Percentiles rank a stretch among this genome's conserved stretches.
Evolutionary conservation across 2,888 invertebrate species (phyloP).

Genomic region (Acheta domesticus): DNA sequence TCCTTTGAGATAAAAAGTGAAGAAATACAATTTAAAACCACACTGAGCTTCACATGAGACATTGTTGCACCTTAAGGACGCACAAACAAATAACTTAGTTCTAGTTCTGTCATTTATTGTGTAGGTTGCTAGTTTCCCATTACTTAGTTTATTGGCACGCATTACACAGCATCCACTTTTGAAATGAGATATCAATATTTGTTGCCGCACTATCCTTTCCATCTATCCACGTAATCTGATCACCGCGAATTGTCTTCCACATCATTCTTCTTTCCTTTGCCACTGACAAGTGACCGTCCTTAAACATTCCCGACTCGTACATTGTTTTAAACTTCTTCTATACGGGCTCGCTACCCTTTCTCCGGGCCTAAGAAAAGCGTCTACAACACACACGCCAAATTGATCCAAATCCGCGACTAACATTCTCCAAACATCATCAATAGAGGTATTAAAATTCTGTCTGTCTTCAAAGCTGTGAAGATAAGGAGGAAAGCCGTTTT

Average conservation of each 20-base stretch:
- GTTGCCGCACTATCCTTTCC: constrained; percentile 75
- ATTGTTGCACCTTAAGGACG: too few relatives aligned
- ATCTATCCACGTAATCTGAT: constrained; percentile 90
- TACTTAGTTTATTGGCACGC: constrained; percentile 74
- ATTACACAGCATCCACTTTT: constrained; percentile 75
- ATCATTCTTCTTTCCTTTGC: constrained; percentile 61
- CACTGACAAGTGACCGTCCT: constrained; percentile 82
- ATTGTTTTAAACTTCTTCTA: constrained; percentile 62
- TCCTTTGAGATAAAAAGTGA: too few relatives aligned
- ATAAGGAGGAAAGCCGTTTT: neutral
- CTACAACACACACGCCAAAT: constrained; percentile 89
- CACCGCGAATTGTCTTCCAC: constrained; percentile 79
- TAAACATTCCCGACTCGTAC: constrained; percentile 49
- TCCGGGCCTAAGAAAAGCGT: constrained; percentile 83
- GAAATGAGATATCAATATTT: constrained; percentile 75
- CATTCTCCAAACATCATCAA: constrained; percentile 67
- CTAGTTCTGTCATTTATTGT: constrained; percentile 84
- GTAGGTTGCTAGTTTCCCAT: constrained; percentile 81
- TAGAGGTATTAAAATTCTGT: constrained; percentile 33
- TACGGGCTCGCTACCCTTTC: constrained; percentile 70
- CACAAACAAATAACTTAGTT: constrained; percentile 58
- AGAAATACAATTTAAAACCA: too few relatives aligned
- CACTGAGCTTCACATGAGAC: too few relatives aligned
- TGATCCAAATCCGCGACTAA: constrained; percentile 80
- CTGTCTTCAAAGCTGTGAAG: neutral